These are phyloP conservation scores for Eufriesea mexicana DNA, from an alignment of 1,140 invertebrate species.

Conservation along the genomic window DNA sequence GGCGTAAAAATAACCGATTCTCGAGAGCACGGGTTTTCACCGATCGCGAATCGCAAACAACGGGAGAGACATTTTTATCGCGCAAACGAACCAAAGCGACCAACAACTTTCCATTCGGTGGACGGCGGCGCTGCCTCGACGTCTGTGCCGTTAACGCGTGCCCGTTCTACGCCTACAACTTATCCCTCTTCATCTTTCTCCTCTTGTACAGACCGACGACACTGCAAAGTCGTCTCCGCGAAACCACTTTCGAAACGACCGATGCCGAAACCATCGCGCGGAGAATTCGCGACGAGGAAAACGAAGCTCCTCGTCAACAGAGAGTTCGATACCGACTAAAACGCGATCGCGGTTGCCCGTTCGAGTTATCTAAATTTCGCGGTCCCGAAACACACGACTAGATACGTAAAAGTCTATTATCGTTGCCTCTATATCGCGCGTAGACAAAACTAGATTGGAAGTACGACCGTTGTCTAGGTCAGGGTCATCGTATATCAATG, in stretches of 20 bases:
- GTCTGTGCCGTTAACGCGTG: too few species aligned
- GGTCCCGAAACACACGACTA: slow-evolving; percentile 44
- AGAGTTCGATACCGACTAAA: slow-evolving; percentile 64
- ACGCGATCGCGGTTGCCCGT: slow-evolving; percentile 18
- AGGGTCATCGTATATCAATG: slow-evolving; percentile 68
- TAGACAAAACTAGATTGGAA: slow-evolving; percentile 79
- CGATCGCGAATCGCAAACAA: slow-evolving; percentile 1
- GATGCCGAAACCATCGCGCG: too few species aligned
- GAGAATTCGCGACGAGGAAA: not conserved
- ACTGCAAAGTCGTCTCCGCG: too few species aligned
- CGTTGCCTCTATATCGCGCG: slow-evolving; percentile 72
- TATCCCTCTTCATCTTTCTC: not conserved
- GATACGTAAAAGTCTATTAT: slow-evolving; percentile 73
- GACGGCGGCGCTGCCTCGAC: not conserved
- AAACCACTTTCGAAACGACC: too few species aligned
- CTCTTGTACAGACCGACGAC: not conserved
- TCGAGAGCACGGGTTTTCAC: not conserved
- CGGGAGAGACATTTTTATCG: not conserved
- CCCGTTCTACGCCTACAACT: too few species aligned
- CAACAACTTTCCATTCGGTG: not conserved
- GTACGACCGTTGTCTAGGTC: slow-evolving; percentile 75
- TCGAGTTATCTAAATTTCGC: slow-evolving; percentile 71
- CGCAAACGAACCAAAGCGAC: not conserved
- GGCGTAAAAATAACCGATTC: slow-evolving; percentile 23
- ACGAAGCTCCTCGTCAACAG: not conserved